These are phyloP conservation scores for Bettongia penicillata DNA, from an alignment of 2,113 vertebrate genomes.

Conservation along the genomic window DNA sequence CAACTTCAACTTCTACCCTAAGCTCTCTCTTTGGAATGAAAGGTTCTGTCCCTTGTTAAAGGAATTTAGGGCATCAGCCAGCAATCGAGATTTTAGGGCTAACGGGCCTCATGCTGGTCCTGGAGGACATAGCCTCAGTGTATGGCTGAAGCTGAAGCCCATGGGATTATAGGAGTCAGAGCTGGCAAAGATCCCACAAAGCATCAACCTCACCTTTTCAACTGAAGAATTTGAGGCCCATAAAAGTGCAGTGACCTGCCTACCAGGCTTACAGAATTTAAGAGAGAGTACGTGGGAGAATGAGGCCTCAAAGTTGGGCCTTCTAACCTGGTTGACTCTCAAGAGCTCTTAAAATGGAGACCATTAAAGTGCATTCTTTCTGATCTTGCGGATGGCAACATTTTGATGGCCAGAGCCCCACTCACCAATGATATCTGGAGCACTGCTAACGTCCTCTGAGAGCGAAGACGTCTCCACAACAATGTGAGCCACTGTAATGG, in stretches of 20 bases:
- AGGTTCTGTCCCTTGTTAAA: background rate
- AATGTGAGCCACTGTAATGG: constrained; percentile 86
- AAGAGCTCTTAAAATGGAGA: background rate
- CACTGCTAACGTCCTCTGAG: constrained; percentile 77
- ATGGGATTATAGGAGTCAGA: background rate
- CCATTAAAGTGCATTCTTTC: background rate
- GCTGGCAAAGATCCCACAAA: background rate
- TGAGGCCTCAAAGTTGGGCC: background rate
- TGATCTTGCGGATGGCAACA: rapidly evolving
- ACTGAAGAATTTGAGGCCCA: background rate
- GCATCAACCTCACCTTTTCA: background rate
- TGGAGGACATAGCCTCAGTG: background rate
- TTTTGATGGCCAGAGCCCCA: rapidly evolving
- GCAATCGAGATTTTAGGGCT: background rate
- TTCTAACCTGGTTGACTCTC: background rate
- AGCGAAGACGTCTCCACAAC: constrained; percentile 84
- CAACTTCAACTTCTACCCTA: background rate
- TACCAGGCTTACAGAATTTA: background rate
- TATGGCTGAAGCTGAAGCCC: background rate
- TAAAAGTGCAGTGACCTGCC: background rate
- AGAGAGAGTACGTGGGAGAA: background rate
- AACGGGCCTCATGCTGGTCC: background rate
- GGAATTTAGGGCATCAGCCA: background rate
- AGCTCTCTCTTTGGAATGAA: background rate
- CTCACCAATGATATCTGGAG: constrained; percentile 83